A percentile compares a stretch with the other conserved stretches of the same genome.
Conservation (phyloP, 2,888 invertebrate genomes). For the Epicampocera succincta region DNA sequence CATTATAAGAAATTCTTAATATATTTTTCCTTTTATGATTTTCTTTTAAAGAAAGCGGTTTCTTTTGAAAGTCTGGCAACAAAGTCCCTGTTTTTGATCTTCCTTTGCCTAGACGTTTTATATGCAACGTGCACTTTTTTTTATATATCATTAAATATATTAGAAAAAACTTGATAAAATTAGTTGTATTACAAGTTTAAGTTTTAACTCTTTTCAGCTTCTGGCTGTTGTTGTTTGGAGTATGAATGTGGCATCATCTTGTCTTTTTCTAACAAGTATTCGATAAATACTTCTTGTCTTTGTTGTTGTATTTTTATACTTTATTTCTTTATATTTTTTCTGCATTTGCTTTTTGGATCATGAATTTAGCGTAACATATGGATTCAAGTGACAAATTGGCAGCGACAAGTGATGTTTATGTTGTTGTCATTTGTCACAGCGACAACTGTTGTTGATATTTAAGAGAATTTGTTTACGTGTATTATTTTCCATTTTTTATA, state of each 20-base stretch:
- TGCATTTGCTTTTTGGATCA: slow-evolving; percentile 33
- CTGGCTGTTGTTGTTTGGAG: slow-evolving; percentile 1
- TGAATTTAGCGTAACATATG: slow-evolving; percentile 60
- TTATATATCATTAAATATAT: no score
- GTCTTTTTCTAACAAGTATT: slow-evolving; percentile 37
- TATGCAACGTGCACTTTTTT: no score
- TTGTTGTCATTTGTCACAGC: slow-evolving; percentile 59
- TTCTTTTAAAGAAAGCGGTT: no score
- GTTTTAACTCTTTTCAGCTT: background rate
- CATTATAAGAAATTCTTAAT: no score
- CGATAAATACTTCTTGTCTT: slow-evolving; percentile 47
- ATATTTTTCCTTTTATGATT: no score
- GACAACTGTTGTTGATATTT: slow-evolving; percentile 67
- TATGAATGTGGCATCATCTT: slow-evolving; percentile 24
- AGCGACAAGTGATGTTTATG: slow-evolving; percentile 68
- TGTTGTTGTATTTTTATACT: slow-evolving; percentile 6
- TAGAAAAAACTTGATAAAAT: no score
- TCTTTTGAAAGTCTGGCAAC: no score
- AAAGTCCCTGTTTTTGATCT: no score
- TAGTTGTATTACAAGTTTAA: no score
- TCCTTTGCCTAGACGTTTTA: no score
- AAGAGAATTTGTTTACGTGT: slow-evolving; percentile 51
- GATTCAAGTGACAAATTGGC: slow-evolving; percentile 67
- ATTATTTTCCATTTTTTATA: slow-evolving; percentile 1
- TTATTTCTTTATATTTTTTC: background rate